These are phyloP conservation scores for Zingel zingel DNA, from an alignment of 2,113 vertebrate species.

Conservation along the genomic window DNA sequence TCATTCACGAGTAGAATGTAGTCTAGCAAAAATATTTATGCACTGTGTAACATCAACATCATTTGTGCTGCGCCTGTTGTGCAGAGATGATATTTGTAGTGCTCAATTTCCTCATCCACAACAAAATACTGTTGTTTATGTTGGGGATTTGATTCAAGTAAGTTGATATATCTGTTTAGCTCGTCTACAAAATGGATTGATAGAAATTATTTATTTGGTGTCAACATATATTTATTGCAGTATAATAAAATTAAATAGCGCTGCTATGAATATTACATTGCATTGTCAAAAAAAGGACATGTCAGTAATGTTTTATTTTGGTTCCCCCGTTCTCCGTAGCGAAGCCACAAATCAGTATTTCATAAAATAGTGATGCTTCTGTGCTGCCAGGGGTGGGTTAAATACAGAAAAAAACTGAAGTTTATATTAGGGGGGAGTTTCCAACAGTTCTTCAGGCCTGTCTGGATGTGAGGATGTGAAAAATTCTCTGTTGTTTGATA, in stretches of 20 bases:
- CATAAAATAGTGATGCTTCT: slow-evolving; percentile 45
- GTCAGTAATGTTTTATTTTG: slow-evolving; percentile 11
- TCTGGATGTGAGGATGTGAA: slow-evolving; percentile 56
- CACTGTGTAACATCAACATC: slow-evolving; percentile 57
- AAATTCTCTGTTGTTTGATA: slow-evolving; percentile 50
- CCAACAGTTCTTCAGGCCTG: slow-evolving; percentile 34
- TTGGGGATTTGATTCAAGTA: slow-evolving; percentile 23
- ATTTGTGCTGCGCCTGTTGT: slow-evolving; percentile 54
- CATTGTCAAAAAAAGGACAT: slow-evolving; percentile 19
- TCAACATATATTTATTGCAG: neutral
- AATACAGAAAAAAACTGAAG: slow-evolving; percentile 25
- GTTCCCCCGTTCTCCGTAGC: neutral
- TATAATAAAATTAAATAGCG: neutral
- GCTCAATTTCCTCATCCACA: slow-evolving; percentile 43
- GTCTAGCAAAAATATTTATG: slow-evolving; percentile 63
- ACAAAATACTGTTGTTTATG: slow-evolving; percentile 1
- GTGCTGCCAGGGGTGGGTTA: slow-evolving; percentile 14
- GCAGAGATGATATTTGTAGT: slow-evolving; percentile 50
- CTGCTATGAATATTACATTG: slow-evolving; percentile 22
- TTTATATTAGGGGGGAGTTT: slow-evolving; percentile 29
- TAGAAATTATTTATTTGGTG: slow-evolving; percentile 10
- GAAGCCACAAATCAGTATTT: slow-evolving; percentile 33
- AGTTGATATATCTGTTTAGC: slow-evolving; percentile 22
- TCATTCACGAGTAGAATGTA: slow-evolving; percentile 58
- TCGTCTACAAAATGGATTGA: slow-evolving; percentile 5